Base-by-base conservation (phyloP, 1,140 invertebrate species). In the Drosophila suzukii region DNA sequence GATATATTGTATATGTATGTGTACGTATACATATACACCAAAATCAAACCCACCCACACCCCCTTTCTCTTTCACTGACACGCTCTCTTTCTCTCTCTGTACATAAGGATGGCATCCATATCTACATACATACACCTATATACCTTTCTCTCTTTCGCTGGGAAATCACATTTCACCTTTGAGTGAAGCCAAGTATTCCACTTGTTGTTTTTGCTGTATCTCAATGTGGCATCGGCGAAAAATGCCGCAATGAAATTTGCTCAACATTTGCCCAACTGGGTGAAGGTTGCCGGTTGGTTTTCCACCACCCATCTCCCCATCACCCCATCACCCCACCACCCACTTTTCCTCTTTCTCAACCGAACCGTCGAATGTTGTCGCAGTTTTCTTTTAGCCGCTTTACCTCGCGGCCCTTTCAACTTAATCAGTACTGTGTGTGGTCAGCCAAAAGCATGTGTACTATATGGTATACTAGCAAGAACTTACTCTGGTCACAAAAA, bases 201-300 rank as follows among this genome's bases (percentile, higher is more conserved):
- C 53, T 57, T 56, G 50, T 34, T 56, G 43, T 55, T 20, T 51
- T 51, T 66, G 39, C 27, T 32, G 17, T 56, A 68, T 65, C 63
- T 61, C 59, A 53, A 51, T 60, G 32, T 50, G 55, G 38, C 43
- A 67, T 63, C 56, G 59, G 41, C 39, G 34, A 43, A 58, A 24
- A 75, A 75, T 47, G 39, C 49, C 50, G 72, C 71, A 62, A 74
- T 63, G 51, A 75, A 75, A 75, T 75, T 76, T 50, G 41, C 51
- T 49, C 49, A 56, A 65, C 63, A 50, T 62, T 67, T 38, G 13
- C 34, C 62, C 62, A 70, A 72, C 66, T 72, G 68, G 68, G 68
- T 72, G 68, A 72, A 72, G 68, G 68, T 72, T 71, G 43, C 44
- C 65, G 43, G 34, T 39, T 34, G 32, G 11, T 7, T 38, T 24